phyloP scores from a whole-genome alignment of 2,888 invertebrate species.

The Heteropelma amictum region DNA sequence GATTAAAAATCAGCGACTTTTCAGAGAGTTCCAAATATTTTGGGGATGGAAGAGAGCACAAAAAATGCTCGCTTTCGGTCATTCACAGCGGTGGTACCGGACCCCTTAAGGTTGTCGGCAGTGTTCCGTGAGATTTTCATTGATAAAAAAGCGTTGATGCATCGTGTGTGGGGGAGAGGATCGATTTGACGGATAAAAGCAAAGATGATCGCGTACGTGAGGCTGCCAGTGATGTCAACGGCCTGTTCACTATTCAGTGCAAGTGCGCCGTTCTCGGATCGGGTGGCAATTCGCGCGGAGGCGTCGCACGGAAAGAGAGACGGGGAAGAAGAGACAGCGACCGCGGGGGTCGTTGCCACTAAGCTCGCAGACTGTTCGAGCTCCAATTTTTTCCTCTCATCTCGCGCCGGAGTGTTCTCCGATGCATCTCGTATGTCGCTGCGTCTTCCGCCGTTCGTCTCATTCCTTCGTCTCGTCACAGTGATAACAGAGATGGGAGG shows the following conservation, averaged over 20 bases:
- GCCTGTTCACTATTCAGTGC: slow-evolving; percentile 75
- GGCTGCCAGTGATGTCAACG: slow-evolving; percentile 70
- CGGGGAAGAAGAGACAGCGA: too few species aligned
- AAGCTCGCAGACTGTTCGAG: slow-evolving; percentile 59
- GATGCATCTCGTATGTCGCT: background rate
- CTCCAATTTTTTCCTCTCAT: background rate
- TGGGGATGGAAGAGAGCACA: too few species aligned
- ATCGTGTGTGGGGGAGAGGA: too few species aligned
- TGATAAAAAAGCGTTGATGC: too few species aligned
- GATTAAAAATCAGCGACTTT: too few species aligned
- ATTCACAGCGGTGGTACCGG: too few species aligned
- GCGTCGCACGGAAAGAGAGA: slow-evolving; percentile 65
- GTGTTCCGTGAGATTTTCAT: too few species aligned
- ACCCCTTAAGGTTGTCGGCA: too few species aligned
- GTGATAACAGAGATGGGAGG: background rate
- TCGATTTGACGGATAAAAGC: background rate
- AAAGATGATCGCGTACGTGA: slow-evolving; percentile 1
- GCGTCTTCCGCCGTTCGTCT: background rate
- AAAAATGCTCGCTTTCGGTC: too few species aligned
- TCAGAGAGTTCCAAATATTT: too few species aligned
- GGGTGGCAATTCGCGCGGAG: slow-evolving; percentile 62
- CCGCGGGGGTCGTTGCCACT: slow-evolving; percentile 74
- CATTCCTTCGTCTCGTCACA: background rate
- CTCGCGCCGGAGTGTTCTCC: too few species aligned
- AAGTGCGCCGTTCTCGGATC: slow-evolving; percentile 67